Evolutionary conservation across 23 tunicate species (phyloP).

Genomic region (Corella eumyota): DNA sequence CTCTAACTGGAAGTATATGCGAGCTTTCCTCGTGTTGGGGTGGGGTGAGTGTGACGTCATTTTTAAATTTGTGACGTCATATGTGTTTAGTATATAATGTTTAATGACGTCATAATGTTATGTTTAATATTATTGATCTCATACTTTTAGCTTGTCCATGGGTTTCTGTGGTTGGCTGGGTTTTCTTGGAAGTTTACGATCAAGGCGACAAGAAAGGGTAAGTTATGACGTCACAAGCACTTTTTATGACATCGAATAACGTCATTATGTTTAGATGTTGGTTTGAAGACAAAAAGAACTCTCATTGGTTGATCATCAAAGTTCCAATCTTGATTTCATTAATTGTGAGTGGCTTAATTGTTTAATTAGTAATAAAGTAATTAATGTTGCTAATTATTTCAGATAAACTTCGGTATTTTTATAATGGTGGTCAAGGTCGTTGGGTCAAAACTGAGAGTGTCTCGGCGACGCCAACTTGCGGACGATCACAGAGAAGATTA

Average conservation of each 20-base stretch:
- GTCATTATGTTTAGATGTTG: constrained; percentile 40
- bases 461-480: constrained; percentile 3
- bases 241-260: too few species aligned
- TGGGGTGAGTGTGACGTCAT: constrained; percentile 32
- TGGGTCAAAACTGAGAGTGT: constrained; percentile 19
- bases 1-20: constrained; percentile 17
- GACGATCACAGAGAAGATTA: constrained; percentile 17
- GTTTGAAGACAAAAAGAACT: constrained; percentile 16
- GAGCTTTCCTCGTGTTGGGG: constrained; percentile 20
- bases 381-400: neutral
- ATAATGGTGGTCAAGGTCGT: constrained; percentile 21
- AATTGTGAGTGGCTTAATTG: constrained; percentile 8
- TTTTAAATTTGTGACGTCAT: too few species aligned
- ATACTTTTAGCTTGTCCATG: too few species aligned
- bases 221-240: too few species aligned
- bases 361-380: neutral
- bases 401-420: constrained; percentile 36
- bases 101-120: too few species aligned
- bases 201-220: too few species aligned
- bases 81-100: too few species aligned
- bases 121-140: too few species aligned
- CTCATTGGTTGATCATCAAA: constrained; percentile 31
- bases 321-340: constrained; percentile 18
- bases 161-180: neutral
- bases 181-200: too few species aligned